Base-by-base conservation (phyloP, 2,888 invertebrate genomes). In the Andrena bicolor region DNA sequence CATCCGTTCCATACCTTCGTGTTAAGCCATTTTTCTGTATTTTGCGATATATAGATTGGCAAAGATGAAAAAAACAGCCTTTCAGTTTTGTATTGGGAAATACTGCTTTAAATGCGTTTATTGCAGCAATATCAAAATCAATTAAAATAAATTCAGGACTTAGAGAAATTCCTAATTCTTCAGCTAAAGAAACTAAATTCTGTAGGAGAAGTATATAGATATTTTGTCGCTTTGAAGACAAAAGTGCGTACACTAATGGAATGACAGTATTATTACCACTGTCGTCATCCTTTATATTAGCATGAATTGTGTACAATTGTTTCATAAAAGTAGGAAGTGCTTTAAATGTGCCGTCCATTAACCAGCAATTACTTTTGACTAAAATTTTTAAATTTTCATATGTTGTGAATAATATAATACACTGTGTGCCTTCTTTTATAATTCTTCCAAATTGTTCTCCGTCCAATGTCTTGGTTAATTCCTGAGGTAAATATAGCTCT, bases 181-280 rank as follows among this genome's bases (percentile, higher is more conserved):
- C 49, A 49, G 49, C n/a, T 49, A n/a, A 16, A 49, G 49, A 49
- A n/a, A 49, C 49, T 49, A 49, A n/a, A 49, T n/a, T 49, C 49
- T 49, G 49, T 49, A 49, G n/a, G 6, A 49, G 49, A 0, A 49
- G 49, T 49, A n/a, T n/a, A 49, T 49, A 49, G 49, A 49, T n/a
- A 49, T 49, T 49, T 49, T 49, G 49, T 49, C 49, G 49, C 49
- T 49, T 49, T n/a, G 49, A 49, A 49, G 49, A 49, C n/a, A 49
- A 49, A 49, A 49, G 49, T 49, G 49, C 49, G n/a, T 49, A 49
- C 6, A 49, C 49, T n/a, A 49, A 49, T 49, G 49, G 49, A 49
- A 49, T 49, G 16, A 49, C 49, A 49, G n/a, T 49, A 49, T 49
- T n/a, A n/a, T n/a, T 49, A n/a, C n/a, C 49, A 49, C 49, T 49